Conservation (phyloP, 2,888 invertebrate species). For the Saturnia japonica region DNA sequence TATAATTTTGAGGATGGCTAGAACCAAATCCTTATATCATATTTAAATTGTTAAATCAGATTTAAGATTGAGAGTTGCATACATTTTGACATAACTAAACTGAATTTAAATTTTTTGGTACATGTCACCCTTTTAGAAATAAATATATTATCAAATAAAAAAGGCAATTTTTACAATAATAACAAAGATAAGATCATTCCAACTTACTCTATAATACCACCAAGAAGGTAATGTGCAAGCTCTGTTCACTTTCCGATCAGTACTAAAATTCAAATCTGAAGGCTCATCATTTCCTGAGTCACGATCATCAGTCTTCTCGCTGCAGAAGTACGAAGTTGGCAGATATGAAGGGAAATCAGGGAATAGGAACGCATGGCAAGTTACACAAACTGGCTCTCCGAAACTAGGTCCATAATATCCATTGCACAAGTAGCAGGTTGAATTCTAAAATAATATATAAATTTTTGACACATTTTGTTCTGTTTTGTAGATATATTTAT, state of each 20-base stretch:
- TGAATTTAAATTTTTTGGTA: no score
- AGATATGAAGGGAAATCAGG: slow-evolving; percentile 86
- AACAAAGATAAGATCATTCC: background rate
- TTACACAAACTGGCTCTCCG: slow-evolving; percentile 94
- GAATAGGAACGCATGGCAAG: slow-evolving; percentile 96
- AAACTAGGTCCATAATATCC: slow-evolving; percentile 96
- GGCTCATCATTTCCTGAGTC: slow-evolving; percentile 98
- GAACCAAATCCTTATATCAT: no score
- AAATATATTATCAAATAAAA: no score
- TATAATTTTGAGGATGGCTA: no score
- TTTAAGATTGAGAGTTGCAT: no score
- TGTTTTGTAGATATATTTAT: background rate
- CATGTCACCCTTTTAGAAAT: no score
- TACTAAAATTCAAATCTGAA: slow-evolving; percentile 84
- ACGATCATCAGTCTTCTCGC: slow-evolving; percentile 89
- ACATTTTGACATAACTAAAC: no score
- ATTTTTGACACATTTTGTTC: background rate
- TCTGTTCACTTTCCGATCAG: slow-evolving; percentile 73
- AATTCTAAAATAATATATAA: slow-evolving; percentile 77
- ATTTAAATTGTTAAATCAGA: no score
- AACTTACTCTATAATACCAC: slow-evolving; percentile 69
- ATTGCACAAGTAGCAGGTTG: slow-evolving; percentile 91
- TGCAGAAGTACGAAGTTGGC: slow-evolving; percentile 74
- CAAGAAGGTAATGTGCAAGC: slow-evolving; percentile 60
- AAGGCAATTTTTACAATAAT: no score